Percentiles rank a stretch among this genome's conserved stretches.
Conservation (phyloP, 2,888 invertebrate species). For the Cryptocheilus praepositus region DNA sequence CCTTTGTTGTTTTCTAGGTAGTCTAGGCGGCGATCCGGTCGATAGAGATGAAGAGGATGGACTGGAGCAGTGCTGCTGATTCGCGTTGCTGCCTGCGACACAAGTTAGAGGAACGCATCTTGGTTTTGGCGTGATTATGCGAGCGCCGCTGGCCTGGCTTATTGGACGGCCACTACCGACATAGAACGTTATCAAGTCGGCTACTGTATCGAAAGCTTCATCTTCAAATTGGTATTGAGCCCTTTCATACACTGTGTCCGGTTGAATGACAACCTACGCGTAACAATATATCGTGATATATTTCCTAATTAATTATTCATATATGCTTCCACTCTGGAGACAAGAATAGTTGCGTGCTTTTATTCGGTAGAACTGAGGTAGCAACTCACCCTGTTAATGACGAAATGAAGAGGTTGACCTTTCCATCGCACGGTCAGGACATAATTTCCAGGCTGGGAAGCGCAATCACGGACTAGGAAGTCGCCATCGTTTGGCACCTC, state of each 20-base stretch:
- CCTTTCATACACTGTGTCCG: conserved; percentile 93
- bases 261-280: conserved; percentile 85
- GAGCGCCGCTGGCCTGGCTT: conserved; percentile 91
- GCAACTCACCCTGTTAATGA: conserved; percentile 87
- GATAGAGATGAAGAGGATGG: conserved; percentile 79
- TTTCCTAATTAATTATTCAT: too few species aligned
- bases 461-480: conserved; percentile 94
- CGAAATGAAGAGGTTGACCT: conserved; percentile 90
- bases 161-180: conserved; percentile 93
- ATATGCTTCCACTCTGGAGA: too few species aligned
- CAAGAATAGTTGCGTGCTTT: too few species aligned
- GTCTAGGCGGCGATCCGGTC: conserved; percentile 70
- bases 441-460: conserved; percentile 94
- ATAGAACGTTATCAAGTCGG: conserved; percentile 94
- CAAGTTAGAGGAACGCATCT: conserved; percentile 83
- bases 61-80: conserved; percentile 70
- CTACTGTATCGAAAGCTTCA: conserved; percentile 93
- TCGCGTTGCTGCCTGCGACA: conserved; percentile 56
- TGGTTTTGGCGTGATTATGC: conserved; percentile 90
- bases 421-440: conserved; percentile 93
- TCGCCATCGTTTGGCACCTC: conserved; percentile 89
- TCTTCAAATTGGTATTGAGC: conserved; percentile 96
- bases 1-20: conserved; percentile 80
- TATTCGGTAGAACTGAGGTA: background rate
- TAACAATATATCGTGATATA: too few species aligned